A percentile compares a stretch with the other conserved stretches of the same genome.
phyloP scores from a whole-genome alignment of 1,140 invertebrate genomes.

The Latrodectus geometricus region DNA sequence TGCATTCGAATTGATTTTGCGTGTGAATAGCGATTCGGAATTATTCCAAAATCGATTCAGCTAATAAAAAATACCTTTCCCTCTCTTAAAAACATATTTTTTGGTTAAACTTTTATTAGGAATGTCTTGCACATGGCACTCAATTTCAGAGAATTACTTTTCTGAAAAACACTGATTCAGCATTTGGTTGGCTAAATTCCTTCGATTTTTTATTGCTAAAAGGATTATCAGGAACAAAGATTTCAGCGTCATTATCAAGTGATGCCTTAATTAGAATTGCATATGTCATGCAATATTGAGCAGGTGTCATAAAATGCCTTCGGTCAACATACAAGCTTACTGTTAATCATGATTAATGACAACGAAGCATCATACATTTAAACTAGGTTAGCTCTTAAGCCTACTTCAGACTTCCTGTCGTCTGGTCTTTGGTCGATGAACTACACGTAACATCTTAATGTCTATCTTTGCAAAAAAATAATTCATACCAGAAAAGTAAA shows the following conservation, averaged over 20 bases:
- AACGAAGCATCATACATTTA: background rate
- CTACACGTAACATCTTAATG: no score
- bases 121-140: no score
- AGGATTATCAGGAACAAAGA: background rate
- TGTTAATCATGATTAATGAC: background rate
- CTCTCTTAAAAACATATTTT: no score
- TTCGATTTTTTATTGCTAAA: no score
- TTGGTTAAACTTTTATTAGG: no score
- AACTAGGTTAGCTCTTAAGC: background rate
- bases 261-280: background rate
- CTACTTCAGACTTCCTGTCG: background rate
- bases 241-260: background rate
- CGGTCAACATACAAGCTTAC: background rate
- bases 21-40: background rate
- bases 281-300: background rate
- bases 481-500: no score
- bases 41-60: background rate
- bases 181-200: no score
- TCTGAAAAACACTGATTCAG: no score
- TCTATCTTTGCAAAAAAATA: no score
- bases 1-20: background rate
- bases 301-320: background rate
- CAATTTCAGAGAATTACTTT: no score
- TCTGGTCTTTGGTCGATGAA: background rate
- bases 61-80: background rate